Percentiles rank a stretch among this genome's conserved stretches.
Conservation (phyloP, 2,113 vertebrate species). For the Burhinus bistriatus region DNA sequence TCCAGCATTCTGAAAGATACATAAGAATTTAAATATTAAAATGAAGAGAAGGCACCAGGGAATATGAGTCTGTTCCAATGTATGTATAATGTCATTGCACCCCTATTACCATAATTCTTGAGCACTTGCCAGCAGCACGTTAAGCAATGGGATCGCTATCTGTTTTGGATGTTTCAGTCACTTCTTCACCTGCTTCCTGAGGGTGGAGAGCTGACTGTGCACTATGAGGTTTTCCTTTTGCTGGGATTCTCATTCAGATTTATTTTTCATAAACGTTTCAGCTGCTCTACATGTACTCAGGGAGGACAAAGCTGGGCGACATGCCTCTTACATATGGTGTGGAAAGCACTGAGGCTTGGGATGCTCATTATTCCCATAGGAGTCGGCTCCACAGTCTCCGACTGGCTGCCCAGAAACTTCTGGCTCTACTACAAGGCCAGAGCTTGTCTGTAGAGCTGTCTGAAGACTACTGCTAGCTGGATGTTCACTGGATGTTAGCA, state of each 20-base stretch:
- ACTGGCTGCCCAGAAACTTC: conserved; percentile 46
- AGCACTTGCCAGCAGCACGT: neutral
- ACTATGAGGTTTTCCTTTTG: neutral
- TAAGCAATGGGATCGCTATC: neutral
- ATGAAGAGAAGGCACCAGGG: neutral
- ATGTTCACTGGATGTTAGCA: conserved; percentile 26
- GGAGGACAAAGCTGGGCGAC: conserved; percentile 30
- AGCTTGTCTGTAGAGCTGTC: conserved; percentile 46
- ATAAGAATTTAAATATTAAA: neutral
- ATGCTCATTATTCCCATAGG: neutral
- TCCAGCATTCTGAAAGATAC: neutral
- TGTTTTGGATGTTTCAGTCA: neutral
- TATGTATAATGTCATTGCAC: neutral
- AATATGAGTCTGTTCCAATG: neutral
- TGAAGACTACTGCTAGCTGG: conserved; percentile 62
- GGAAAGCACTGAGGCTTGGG: conserved; percentile 8
- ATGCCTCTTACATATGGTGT: conserved; percentile 45
- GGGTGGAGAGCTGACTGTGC: conserved; percentile 6
- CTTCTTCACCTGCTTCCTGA: conserved; percentile 30
- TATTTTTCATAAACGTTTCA: conserved; percentile 29
- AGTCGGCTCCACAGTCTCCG: neutral
- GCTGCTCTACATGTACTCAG: neutral
- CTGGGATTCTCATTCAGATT: conserved; percentile 3
- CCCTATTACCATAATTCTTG: neutral
- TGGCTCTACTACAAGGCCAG: conserved; percentile 42